These are phyloP conservation scores for Sphaerodactylus townsendi DNA, from an alignment of 2,113 vertebrate species.

Conservation along the genomic window DNA sequence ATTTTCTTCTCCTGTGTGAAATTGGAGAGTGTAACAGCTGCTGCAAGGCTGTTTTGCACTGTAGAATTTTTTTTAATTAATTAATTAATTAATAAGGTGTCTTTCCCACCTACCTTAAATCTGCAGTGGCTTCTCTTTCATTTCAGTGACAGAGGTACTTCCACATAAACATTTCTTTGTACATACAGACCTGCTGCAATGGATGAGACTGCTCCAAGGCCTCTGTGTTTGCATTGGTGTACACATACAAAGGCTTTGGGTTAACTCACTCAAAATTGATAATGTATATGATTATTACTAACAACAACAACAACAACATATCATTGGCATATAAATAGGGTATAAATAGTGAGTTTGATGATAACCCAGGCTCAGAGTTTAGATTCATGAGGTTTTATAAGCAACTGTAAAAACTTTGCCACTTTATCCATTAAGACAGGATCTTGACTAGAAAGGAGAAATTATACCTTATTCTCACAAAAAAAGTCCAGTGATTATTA, in stretches of 20 bases:
- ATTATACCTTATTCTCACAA: no score
- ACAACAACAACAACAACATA: no score
- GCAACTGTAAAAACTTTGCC: no score
- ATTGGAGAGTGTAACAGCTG: not conserved
- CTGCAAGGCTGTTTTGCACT: not conserved
- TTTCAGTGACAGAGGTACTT: not conserved
- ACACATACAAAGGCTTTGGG: not conserved
- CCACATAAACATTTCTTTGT: not conserved
- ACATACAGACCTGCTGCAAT: not conserved
- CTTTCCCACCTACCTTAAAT: not conserved
- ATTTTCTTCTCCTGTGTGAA: not conserved
- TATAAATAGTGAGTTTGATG: no score
- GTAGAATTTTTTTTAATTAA: not conserved
- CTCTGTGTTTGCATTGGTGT: no score
- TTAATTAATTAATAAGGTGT: no score
- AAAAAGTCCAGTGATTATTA: no score
- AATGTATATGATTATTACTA: not conserved
- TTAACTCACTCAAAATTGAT: not conserved
- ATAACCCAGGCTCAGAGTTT: no score
- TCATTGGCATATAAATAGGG: no score
- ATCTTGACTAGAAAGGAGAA: no score
- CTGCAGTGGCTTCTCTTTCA: not conserved
- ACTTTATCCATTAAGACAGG: no score
- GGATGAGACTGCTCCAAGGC: not conserved
- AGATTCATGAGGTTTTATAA: no score